Conservation (phyloP, 2,797 vertebrate species). For the Cirrhinus mrigala region DNA sequence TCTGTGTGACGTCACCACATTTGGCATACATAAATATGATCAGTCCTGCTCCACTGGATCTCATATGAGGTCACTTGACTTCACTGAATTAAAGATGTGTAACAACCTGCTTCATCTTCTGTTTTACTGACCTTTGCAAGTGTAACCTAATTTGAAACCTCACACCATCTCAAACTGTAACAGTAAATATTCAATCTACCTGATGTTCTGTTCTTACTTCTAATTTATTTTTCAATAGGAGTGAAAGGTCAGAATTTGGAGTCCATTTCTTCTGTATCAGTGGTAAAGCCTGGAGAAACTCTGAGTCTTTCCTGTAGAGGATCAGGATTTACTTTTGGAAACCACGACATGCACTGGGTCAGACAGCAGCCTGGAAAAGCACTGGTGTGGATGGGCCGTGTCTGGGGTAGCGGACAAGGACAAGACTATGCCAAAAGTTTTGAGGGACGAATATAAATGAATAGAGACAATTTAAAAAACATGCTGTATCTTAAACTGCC, state of each 20-base stretch:
- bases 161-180: neutral
- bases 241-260: conserved; percentile 18
- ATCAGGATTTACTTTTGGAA: conserved; percentile 25
- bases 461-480: conserved; percentile 6
- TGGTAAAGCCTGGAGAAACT: conserved; percentile 4
- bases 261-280: neutral
- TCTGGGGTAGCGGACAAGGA: neutral
- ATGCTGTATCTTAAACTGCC: conserved; percentile 10
- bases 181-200: neutral
- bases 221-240: neutral
- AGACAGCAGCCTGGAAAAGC: conserved; percentile 27
- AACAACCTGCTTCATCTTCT: neutral
- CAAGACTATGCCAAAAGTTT: neutral
- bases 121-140: neutral
- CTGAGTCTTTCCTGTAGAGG: conserved; percentile 47
- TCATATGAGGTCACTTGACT: neutral
- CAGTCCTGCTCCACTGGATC: neutral
- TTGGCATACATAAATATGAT: neutral
- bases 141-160: neutral
- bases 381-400: conserved; percentile 20
- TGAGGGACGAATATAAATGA: neutral
- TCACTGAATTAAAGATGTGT: neutral
- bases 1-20: neutral
- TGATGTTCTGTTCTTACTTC: neutral
- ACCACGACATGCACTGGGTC: neutral